Base-by-base conservation (phyloP, 2,888 invertebrate species). In the Hypomecis atomaria region DNA sequence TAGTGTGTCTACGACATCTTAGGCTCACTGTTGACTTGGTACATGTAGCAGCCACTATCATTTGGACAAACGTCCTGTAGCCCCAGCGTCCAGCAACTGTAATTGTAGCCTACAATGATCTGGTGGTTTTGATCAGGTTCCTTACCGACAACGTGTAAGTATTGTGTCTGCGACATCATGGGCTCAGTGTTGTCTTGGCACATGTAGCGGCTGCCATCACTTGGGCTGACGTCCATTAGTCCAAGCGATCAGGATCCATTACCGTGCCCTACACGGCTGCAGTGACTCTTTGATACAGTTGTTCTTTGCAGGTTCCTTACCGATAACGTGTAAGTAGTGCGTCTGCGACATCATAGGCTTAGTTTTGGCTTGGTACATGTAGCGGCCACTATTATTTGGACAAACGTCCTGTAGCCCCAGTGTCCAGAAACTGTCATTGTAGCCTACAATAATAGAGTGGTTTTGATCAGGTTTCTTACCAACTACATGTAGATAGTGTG, bases 11-110 rank as follows among this genome's bases (percentile, higher is more conserved):
- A 92, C 61, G 89, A 90, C 91, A 92, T 92, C 92, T 91, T 91
- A 0, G 91, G 92, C 71, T 92, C 90, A 0, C 91, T 91, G 73
- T 91, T 91, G 62, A 92, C 87, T 67, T 91, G 91, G 83, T 96
- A 96, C 96, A 96, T 96, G 89, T 96, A 97, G 89, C 96, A 95
- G 54, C 97, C 97, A 47, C 96, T 95, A 88, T 98, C 97, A 6
- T 95, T 90, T 76, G 96, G 95, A 59, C 95, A 94, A 50, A 97
- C 96, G 79, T 97, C 96, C 75, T 95, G 94, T 78, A 98, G 96
- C 77, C 96, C 96, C 68, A 98, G 94, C 76, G 95, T 95, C 97
- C 97, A 97, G 55, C 96, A 96, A 73, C 96, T 95, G 84, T 97
- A 97, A 60, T 96, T 96, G 87, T 95, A 96, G 67, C 95, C 95